Percentiles rank a stretch among this genome's conserved stretches.
phyloP scores from a whole-genome alignment of 2,113 vertebrate genomes.

The Oriolus oriolus region DNA sequence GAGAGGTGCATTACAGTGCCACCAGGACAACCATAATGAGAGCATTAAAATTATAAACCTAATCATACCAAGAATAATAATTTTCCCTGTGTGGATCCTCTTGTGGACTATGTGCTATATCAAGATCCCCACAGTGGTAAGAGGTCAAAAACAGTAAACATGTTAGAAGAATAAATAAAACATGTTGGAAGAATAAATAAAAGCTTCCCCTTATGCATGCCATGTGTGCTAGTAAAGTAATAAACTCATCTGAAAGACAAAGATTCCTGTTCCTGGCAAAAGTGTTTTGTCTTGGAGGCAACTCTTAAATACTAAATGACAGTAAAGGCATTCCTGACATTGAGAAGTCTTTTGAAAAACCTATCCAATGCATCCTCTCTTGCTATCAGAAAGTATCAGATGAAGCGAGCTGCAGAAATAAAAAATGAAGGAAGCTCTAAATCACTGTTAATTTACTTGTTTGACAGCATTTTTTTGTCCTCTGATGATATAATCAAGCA shows the following conservation, averaged over 20 bases:
- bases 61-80: constrained; percentile 11
- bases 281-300: neutral
- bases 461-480: neutral
- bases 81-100: constrained; percentile 12
- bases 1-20: neutral
- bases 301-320: neutral
- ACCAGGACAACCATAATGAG: neutral
- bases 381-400: neutral
- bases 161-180: neutral
- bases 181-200: neutral
- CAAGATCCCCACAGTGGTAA: neutral
- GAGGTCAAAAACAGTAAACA: constrained; percentile 50
- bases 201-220: neutral
- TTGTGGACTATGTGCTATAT: neutral
- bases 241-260: neutral
- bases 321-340: neutral
- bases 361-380: neutral
- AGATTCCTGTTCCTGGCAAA: neutral
- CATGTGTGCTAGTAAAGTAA: neutral
- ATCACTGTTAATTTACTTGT: constrained; percentile 32
- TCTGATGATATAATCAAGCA: neutral
- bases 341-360: neutral
- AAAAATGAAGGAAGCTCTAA: constrained; percentile 10
- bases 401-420: neutral
- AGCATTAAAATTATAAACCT: constrained; percentile 33